Evolutionary conservation across 2,888 invertebrate species (phyloP).

Genomic region (Oithona nana): DNA sequence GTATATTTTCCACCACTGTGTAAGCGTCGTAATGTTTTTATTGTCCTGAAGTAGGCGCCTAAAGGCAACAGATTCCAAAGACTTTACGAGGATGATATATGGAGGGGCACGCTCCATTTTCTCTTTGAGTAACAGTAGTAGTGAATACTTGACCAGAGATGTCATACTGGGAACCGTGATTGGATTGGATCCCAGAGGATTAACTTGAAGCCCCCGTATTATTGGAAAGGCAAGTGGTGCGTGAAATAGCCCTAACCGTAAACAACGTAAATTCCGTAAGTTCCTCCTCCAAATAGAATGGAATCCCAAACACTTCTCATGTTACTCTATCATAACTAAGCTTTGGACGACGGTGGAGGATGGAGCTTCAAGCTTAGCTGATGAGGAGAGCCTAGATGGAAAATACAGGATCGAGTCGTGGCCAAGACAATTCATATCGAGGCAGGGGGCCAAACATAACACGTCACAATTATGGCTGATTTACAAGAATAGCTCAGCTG

Average conservation of each 20-base stretch:
- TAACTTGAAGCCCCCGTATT: background rate
- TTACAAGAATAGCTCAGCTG: conserved; percentile 8
- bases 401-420: background rate
- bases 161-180: background rate
- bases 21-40: background rate
- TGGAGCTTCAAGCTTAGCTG: too few relatives aligned
- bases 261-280: too few relatives aligned
- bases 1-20: too few relatives aligned
- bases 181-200: background rate
- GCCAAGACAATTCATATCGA: conserved; percentile 15
- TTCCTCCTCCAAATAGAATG: too few relatives aligned
- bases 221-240: background rate
- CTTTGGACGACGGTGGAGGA: too few relatives aligned
- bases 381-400: background rate
- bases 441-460: conserved; percentile 14
- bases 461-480: conserved; percentile 15
- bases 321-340: too few relatives aligned
- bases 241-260: background rate
- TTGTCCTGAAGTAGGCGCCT: background rate
- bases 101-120: background rate
- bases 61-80: background rate
- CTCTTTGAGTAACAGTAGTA: too few relatives aligned
- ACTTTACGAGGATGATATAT: background rate
- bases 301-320: too few relatives aligned
- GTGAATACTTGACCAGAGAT: background rate